Percentiles rank a stretch among this genome's conserved stretches.
phyloP scores from a whole-genome alignment of 2,113 vertebrate genomes.

The Nerophis ophidion region DNA sequence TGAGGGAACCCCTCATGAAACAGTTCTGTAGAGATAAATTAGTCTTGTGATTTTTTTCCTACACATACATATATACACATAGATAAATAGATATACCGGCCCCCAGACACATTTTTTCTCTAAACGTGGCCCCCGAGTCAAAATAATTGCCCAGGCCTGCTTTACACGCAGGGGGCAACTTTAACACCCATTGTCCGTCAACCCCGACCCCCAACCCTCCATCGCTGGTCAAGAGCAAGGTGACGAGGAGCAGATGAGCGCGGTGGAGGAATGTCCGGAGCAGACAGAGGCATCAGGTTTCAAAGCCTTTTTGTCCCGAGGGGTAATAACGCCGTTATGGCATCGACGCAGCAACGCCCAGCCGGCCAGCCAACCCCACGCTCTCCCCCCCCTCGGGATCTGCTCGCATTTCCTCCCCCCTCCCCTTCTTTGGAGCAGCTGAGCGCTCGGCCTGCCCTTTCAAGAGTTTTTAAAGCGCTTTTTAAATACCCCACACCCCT shows the following conservation, averaged over 20 bases:
- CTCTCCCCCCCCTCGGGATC: conserved; percentile 5
- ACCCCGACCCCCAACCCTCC: background rate
- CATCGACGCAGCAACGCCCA: conserved; percentile 43
- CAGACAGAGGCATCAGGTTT: conserved; percentile 47
- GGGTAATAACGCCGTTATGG: conserved; percentile 57
- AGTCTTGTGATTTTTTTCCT: too few relatives aligned
- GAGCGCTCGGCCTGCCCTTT: conserved; percentile 18
- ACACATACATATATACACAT: too few relatives aligned
- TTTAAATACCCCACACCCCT: conserved; percentile 11
- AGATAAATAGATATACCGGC: too few relatives aligned
- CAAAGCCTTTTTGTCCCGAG: conserved; percentile 56
- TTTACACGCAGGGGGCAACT: conserved; percentile 13
- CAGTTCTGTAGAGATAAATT: too few relatives aligned
- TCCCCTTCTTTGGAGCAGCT: conserved; percentile 30
- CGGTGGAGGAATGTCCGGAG: conserved; percentile 13
- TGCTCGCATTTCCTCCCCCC: conserved; percentile 40
- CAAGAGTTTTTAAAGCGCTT: conserved; percentile 21
- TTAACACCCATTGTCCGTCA: conserved; percentile 37
- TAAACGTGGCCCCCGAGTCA: too few relatives aligned
- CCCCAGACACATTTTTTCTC: too few relatives aligned
- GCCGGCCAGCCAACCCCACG: conserved; percentile 27
- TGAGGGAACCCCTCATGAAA: too few relatives aligned
- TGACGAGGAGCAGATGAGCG: conserved; percentile 9
- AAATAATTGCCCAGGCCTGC: too few relatives aligned
- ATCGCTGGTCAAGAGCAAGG: background rate